These are phyloP conservation scores for Diphyllodes magnificus DNA, from an alignment of 2,113 vertebrate genomes.

Conservation along the genomic window DNA sequence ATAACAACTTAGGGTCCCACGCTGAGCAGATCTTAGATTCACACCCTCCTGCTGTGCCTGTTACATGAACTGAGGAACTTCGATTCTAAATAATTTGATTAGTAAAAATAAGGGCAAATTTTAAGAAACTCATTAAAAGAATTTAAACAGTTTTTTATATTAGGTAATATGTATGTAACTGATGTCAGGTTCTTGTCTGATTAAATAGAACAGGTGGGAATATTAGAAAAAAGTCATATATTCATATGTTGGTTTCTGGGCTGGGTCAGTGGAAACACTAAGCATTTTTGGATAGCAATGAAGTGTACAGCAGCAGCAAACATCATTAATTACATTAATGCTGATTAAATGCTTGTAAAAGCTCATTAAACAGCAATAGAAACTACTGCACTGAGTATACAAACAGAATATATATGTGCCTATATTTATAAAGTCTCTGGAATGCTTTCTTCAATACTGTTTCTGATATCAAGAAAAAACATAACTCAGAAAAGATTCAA, in stretches of 20 bases:
- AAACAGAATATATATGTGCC: background rate
- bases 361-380: background rate
- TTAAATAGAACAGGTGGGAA: background rate
- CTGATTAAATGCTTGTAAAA: background rate
- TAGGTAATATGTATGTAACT: background rate
- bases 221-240: background rate
- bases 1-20: background rate
- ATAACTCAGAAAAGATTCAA: background rate
- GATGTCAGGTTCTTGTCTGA: background rate
- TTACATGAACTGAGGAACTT: background rate
- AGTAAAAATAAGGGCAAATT: background rate
- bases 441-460: background rate
- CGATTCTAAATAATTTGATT: background rate
- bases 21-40: background rate
- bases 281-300: background rate
- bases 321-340: background rate
- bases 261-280: background rate
- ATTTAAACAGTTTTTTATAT: background rate
- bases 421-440: background rate
- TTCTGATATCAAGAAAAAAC: background rate
- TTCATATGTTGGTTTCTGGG: background rate
- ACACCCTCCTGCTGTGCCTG: background rate
- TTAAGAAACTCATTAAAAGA: background rate
- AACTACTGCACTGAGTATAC: background rate
- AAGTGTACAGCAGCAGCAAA: background rate